Base-by-base conservation (phyloP, 2,888 invertebrate genomes). In the Eristalis arbustorum region DNA sequence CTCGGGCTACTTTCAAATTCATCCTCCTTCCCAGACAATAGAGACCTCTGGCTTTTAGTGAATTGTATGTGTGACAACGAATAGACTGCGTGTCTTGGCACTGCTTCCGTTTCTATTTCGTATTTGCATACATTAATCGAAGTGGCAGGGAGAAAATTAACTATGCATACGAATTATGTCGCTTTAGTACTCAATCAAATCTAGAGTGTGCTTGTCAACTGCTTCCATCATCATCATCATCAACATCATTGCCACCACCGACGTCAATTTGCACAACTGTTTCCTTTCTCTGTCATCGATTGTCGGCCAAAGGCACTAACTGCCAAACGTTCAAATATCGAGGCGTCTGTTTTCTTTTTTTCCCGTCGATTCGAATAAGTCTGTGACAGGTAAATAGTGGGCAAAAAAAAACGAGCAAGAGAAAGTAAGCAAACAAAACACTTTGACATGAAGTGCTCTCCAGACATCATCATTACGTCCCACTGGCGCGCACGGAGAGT, bases 241-340 rank as follows among this genome's bases (percentile, higher is more conserved):
- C 57, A 57, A 23, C 23, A 14, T 59, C 59, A 59, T 59, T 13
- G 13, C 23, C 31, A 37, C 18, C 14, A n/a, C 28, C 61, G 62
- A 73, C 66, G 81, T 81, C 77, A 85, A 77, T 85, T 85, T 81
- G 77, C 66, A 77, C 77, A 85, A 85, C 40, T 85, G 81, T 28
- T 77, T 37, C 37, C 40, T 23, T 25, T 37, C 49, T 18, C 34
- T 25, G 25, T 59, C 25, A 25, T 59, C 25, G 23, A 59, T 59
- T 59, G 23, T 23, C 25, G 23, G 59, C 59, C 25, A 18, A n/a
- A 56, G 71, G 61, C n/a, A 71, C 10, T 42, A 63, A 63, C 42
- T 59, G 28, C 13, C 49, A 5, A 23, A 22, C 31, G 63, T 64
- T 40, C 13, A 59, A 49, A 22, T 66, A 56, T 49, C n/a, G 59